These are phyloP conservation scores for Amyelois transitella DNA, from an alignment of 1,140 invertebrate species.

Conservation along the genomic window DNA sequence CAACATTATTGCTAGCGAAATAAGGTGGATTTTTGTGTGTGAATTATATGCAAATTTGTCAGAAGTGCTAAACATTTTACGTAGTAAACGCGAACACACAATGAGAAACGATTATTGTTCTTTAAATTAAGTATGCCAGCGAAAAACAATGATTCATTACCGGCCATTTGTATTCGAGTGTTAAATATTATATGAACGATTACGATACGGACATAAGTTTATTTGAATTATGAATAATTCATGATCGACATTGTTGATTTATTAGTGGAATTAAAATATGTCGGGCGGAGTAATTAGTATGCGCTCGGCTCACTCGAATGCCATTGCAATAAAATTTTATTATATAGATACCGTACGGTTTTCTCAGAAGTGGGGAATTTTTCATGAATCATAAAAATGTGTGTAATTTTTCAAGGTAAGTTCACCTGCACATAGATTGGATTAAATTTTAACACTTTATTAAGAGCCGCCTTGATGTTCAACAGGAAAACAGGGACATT, in stretches of 20 bases:
- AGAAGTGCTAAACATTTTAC: conserved; percentile 41
- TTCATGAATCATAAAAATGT: background rate
- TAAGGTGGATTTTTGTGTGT: conserved; percentile 11
- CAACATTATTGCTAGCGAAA: conserved; percentile 4
- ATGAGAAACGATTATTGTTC: conserved; percentile 12
- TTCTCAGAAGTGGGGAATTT: background rate
- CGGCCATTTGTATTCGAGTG: background rate
- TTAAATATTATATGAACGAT: background rate
- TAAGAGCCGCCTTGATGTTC: too few relatives aligned
- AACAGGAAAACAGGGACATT: too few relatives aligned
- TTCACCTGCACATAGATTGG: too few relatives aligned
- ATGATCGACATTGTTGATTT: background rate
- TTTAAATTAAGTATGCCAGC: conserved; percentile 2
- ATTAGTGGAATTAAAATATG: background rate
- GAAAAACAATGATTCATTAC: conserved; percentile 5
- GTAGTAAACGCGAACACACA: conserved; percentile 15
- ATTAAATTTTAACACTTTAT: too few relatives aligned
- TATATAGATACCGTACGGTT: background rate
- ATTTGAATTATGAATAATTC: background rate
- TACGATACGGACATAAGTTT: background rate
- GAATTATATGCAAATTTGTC: conserved; percentile 15
- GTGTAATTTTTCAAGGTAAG: too few relatives aligned
- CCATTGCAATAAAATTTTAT: background rate
- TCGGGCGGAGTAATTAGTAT: background rate
- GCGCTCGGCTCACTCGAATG: background rate